Evolutionary conservation across 2,888 invertebrate species (phyloP).

Genomic region (Germaria angustata): DNA sequence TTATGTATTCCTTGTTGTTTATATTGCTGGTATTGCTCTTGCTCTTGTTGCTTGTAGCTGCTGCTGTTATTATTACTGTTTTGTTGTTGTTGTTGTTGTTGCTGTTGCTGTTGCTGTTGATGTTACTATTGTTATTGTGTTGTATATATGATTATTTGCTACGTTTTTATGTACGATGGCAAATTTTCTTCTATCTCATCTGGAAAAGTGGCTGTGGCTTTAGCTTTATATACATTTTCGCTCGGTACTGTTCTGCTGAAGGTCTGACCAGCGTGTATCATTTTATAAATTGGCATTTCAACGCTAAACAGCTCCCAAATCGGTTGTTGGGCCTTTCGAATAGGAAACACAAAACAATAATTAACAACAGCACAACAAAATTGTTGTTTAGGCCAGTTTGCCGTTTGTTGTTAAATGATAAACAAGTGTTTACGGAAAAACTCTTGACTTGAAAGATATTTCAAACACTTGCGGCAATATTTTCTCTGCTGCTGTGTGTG

Average conservation of each 20-base stretch:
- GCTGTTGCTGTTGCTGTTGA: conserved; percentile 18
- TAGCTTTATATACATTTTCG: conserved; percentile 55
- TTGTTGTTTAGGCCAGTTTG: conserved; percentile 51
- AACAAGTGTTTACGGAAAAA: conserved; percentile 62
- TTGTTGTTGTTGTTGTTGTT: conserved; percentile 15
- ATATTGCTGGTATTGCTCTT: conserved; percentile 53
- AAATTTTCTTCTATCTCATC: conserved; percentile 59
- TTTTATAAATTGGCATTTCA: conserved; percentile 72
- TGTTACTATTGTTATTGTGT: conserved; percentile 62
- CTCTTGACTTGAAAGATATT: not conserved
- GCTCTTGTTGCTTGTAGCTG: conserved; percentile 37
- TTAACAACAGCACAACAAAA: conserved; percentile 37
- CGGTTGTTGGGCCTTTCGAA: conserved; percentile 68
- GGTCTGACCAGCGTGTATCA: conserved; percentile 67
- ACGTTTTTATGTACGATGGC: conserved; percentile 54
- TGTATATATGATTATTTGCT: conserved; percentile 62
- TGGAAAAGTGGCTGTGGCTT: conserved; percentile 57
- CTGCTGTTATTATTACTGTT: not conserved
- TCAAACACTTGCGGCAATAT: conserved; percentile 15
- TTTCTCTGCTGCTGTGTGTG: not conserved
- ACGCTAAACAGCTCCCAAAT: conserved; percentile 72
- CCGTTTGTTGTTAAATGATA: conserved; percentile 61
- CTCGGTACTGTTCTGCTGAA: conserved; percentile 37
- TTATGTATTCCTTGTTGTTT: conserved; percentile 63
- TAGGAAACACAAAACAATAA: conserved; percentile 24